Conservation (phyloP, 2,888 invertebrate species). For the Xanthia icteritia region DNA sequence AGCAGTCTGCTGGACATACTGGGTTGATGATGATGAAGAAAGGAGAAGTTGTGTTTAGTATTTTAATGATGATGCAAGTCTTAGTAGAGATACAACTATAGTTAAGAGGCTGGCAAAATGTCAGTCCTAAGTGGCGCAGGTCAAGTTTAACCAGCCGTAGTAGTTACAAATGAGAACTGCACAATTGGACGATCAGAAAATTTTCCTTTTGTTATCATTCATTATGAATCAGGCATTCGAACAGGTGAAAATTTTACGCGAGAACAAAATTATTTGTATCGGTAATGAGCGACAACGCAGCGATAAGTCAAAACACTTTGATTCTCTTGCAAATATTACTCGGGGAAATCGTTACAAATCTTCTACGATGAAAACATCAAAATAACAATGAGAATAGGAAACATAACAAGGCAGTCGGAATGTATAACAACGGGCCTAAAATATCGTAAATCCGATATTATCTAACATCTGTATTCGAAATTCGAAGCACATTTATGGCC, state of each 20-base stretch:
- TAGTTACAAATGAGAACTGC: not conserved
- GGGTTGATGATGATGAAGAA: not conserved
- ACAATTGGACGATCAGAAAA: not conserved
- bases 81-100: not conserved
- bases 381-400: slow-evolving; percentile 13
- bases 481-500: slow-evolving; percentile 25
- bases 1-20: not conserved
- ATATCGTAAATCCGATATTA: slow-evolving; percentile 34
- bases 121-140: not conserved
- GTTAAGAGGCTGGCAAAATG: not conserved
- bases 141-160: not conserved
- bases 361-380: slow-evolving; percentile 19
- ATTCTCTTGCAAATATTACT: slow-evolving; percentile 1
- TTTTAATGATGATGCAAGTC: not conserved
- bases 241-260: not conserved
- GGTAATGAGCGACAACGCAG: not conserved
- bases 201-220: not conserved
- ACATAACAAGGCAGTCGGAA: slow-evolving; percentile 10
- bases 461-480: slow-evolving; percentile 36
- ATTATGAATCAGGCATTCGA: not conserved
- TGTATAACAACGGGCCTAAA: slow-evolving; percentile 4
- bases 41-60: not conserved
- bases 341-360: slow-evolving; percentile 11
- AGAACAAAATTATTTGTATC: slow-evolving; percentile 3
- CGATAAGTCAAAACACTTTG: slow-evolving; percentile 19